A percentile compares a stretch with the other conserved stretches of the same genome.
These are phyloP conservation scores for Lepus europaeus DNA, from an alignment of 2,113 vertebrate species.

Conservation along the genomic window DNA sequence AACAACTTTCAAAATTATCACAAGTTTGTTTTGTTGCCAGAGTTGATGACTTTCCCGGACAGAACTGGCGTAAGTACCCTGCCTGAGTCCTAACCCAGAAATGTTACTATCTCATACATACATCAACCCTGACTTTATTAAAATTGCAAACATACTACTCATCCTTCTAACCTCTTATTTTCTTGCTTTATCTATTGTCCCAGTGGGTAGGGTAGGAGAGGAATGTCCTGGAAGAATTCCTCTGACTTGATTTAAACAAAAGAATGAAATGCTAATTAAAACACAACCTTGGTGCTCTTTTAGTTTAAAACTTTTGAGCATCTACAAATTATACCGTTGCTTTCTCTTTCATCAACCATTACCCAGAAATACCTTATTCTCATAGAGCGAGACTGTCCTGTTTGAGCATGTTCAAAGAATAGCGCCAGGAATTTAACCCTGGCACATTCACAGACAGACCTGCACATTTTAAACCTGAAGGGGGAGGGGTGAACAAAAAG, in stretches of 20 bases:
- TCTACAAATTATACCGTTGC: slow-evolving; percentile 33
- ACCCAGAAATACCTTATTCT: slow-evolving; percentile 41
- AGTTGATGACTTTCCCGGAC: neutral
- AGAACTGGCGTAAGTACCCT: neutral
- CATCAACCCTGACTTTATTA: neutral
- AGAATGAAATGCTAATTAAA: slow-evolving; percentile 52
- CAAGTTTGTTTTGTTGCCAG: neutral
- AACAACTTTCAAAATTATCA: neutral
- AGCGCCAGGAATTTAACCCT: neutral
- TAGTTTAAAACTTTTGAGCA: slow-evolving; percentile 30
- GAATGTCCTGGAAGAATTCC: neutral
- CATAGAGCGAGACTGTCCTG: slow-evolving; percentile 43
- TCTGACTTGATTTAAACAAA: neutral
- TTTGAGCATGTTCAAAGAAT: slow-evolving; percentile 43
- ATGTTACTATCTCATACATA: neutral
- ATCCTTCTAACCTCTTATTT: neutral
- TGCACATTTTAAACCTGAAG: neutral
- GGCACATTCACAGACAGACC: neutral
- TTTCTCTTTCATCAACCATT: slow-evolving; percentile 54
- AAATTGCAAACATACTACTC: neutral
- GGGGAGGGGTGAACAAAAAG: neutral
- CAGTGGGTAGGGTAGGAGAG: neutral
- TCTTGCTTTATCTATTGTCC: neutral
- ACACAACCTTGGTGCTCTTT: neutral
- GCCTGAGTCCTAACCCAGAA: neutral